Percentiles rank a stretch among this genome's conserved stretches.
Evolutionary conservation across 2,113 vertebrate genomes (phyloP).

Genomic region (Spea multiplicata): DNA sequence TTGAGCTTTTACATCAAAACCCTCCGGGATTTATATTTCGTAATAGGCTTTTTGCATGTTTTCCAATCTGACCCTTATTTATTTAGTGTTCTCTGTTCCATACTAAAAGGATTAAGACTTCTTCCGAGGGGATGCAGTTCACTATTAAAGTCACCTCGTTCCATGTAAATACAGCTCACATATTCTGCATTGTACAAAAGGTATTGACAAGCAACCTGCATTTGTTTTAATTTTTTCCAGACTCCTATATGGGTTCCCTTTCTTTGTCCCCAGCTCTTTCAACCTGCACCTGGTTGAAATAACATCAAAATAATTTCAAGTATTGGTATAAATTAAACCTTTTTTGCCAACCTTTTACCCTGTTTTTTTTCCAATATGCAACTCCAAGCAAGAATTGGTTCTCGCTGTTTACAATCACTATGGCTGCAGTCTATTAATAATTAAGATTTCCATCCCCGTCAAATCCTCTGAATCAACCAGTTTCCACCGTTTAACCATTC

Average conservation of each 20-base stretch:
- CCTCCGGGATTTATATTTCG: neutral
- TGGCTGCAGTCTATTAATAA: constrained; percentile 42
- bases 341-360: neutral
- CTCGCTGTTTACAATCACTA: constrained; percentile 28
- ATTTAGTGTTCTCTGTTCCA: constrained; percentile 9
- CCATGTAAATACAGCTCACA: constrained; percentile 14
- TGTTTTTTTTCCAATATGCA: constrained; percentile 18
- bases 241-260: neutral
- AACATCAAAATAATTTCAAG: constrained; percentile 27
- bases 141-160: constrained; percentile 28
- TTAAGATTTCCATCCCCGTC: constrained; percentile 41
- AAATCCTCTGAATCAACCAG: constrained; percentile 34
- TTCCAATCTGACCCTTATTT: constrained; percentile 11
- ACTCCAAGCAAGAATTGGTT: constrained; percentile 16
- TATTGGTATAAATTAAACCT: constrained; percentile 33
- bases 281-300: constrained; percentile 43
- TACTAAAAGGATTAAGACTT: constrained; percentile 25
- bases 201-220: constrained; percentile 31
- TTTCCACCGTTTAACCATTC: constrained; percentile 28
- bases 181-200: constrained; percentile 18
- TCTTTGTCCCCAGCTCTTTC: constrained; percentile 17
- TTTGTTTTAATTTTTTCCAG: constrained; percentile 17
- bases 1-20: neutral
- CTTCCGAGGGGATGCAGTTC: constrained; percentile 7
- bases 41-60: neutral